phyloP scores from a whole-genome alignment of 1,140 invertebrate genomes.

The Cecropterus lyciades region DNA sequence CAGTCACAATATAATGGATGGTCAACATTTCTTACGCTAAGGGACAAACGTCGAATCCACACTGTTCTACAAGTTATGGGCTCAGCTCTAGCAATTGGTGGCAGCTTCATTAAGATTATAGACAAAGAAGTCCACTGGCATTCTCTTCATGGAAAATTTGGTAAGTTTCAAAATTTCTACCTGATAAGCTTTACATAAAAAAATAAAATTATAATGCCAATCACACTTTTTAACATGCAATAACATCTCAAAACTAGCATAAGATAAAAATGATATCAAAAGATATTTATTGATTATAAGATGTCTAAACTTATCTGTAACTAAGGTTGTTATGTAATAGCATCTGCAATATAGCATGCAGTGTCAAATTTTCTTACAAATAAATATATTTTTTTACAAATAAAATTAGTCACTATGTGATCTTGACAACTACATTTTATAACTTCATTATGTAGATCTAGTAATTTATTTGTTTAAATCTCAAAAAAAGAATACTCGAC shows the following conservation, averaged over 20 bases:
- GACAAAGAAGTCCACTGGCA: conserved; percentile 57
- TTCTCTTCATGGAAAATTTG: conserved; percentile 63
- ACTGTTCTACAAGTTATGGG: conserved; percentile 59
- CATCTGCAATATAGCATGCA: too few relatives aligned
- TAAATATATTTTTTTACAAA: too few relatives aligned
- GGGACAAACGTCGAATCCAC: conserved; percentile 62
- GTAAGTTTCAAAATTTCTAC: conserved; percentile 45
- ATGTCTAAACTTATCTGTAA: background rate
- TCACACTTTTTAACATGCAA: background rate
- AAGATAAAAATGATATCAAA: background rate
- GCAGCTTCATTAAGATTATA: conserved; percentile 61
- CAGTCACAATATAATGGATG: conserved; percentile 62
- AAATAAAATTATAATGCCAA: background rate
- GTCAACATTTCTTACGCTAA: conserved; percentile 51
- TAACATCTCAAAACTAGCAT: background rate
- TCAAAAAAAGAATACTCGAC: too few relatives aligned
- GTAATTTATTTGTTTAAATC: too few relatives aligned
- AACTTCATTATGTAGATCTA: too few relatives aligned
- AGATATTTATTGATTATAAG: background rate
- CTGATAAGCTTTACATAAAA: background rate
- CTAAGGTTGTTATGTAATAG: too few relatives aligned
- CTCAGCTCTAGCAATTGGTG: conserved; percentile 59
- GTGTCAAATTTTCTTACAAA: too few relatives aligned
- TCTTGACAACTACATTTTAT: too few relatives aligned
- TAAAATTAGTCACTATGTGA: too few relatives aligned